phyloP scores from a whole-genome alignment of 2,888 invertebrate genomes.

The Calameuta pallipes region DNA sequence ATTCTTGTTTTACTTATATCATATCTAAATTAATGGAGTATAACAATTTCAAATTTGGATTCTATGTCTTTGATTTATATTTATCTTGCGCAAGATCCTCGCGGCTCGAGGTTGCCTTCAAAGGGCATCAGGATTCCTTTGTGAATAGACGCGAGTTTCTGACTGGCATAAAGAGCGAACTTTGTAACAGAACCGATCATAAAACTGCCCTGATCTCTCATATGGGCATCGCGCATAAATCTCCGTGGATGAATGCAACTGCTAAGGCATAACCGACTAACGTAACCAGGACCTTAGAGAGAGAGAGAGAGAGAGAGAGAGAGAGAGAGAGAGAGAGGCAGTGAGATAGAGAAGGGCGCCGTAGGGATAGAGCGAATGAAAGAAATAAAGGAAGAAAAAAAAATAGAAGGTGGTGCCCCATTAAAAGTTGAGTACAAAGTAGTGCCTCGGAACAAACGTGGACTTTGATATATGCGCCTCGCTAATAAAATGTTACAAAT shows the following conservation, averaged over 20 bases:
- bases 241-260: conserved; percentile 54
- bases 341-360: not conserved
- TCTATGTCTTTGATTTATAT: not conserved
- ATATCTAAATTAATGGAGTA: not conserved
- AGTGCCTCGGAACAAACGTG: conserved; percentile 23
- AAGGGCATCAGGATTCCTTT: conserved; percentile 19
- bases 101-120: not conserved
- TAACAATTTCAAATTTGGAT: not conserved
- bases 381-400: not conserved
- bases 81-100: not conserved
- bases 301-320: conserved; percentile 45
- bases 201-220: conserved; percentile 52
- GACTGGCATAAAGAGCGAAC: conserved; percentile 50
- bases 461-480: conserved; percentile 41
- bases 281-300: conserved; percentile 38
- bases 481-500: conserved; percentile 65
- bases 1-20: not conserved
- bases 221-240: conserved; percentile 52
- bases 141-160: conserved; percentile 23
- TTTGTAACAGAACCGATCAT: conserved; percentile 60
- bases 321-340: no score
- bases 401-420: conserved; percentile 23
- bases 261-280: conserved; percentile 47
- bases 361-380: not conserved
- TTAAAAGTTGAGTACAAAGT: conserved; percentile 53